Conservation (phyloP, 2,888 invertebrate species). For the Eudasyphora cyanicolor region DNA sequence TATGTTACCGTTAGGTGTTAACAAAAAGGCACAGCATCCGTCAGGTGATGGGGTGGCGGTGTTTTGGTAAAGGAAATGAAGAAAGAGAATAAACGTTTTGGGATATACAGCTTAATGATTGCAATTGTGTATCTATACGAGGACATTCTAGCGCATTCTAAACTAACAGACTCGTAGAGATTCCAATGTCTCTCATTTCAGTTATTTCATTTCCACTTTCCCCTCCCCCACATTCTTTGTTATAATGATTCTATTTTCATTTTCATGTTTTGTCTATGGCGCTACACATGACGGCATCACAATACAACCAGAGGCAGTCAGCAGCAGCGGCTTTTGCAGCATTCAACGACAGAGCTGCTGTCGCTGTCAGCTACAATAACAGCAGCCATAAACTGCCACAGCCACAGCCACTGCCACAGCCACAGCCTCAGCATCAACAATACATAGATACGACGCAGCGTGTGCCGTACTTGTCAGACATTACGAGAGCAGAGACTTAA, state of each 20-base stretch:
- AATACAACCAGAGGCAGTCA: not conserved
- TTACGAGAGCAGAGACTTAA: not conserved
- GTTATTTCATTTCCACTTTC: not conserved
- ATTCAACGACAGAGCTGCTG: not conserved
- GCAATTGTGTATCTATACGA: slow-evolving; percentile 11
- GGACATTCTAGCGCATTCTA: no score
- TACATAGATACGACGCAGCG: not conserved
- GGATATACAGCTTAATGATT: not conserved
- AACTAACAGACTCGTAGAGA: not conserved
- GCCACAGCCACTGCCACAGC: not conserved
- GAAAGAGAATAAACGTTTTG: not conserved
- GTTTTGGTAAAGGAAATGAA: not conserved
- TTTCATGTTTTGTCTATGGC: slow-evolving; percentile 3
- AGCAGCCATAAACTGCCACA: not conserved
- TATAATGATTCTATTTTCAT: not conserved
- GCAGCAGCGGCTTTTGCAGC: not conserved
- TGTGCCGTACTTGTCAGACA: slow-evolving; percentile 7
- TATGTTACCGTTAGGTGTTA: not conserved
- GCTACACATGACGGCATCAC: not conserved
- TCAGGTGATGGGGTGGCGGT: not conserved
- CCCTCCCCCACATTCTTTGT: not conserved
- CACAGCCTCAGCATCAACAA: not conserved
- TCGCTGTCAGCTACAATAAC: no score
- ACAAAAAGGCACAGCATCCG: slow-evolving; percentile 13
- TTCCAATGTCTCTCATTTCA: not conserved